phyloP scores from a whole-genome alignment of 2,113 vertebrate genomes.

The Pterocles orientalis region DNA sequence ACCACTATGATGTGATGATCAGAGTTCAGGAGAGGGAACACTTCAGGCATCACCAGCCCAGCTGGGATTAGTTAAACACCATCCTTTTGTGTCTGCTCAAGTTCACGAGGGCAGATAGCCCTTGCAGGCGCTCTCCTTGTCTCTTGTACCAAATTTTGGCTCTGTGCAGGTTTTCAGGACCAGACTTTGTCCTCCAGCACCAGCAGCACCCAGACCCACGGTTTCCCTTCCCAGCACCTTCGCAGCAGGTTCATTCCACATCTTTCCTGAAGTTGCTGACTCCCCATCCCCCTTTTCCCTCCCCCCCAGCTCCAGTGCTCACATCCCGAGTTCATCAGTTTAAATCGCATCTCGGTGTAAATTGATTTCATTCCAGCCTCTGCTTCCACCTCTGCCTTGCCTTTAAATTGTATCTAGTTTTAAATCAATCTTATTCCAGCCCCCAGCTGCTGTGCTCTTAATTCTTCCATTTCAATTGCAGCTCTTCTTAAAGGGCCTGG shows the following conservation, averaged over 20 bases:
- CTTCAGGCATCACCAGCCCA: neutral
- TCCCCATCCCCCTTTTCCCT: neutral
- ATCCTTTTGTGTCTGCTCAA: neutral
- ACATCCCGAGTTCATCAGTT: neutral
- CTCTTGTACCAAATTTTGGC: rapidly evolving
- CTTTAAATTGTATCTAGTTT: conserved; percentile 61
- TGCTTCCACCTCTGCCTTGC: conserved; percentile 32
- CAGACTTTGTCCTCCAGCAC: neutral
- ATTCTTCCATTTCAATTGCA: conserved; percentile 11
- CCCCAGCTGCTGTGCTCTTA: neutral
- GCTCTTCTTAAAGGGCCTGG: neutral
- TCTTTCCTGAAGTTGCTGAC: neutral
- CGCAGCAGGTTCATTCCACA: neutral
- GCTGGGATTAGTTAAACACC: neutral
- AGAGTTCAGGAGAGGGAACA: neutral
- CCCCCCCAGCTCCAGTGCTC: neutral
- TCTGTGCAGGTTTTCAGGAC: neutral
- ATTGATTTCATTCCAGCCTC: conserved; percentile 39
- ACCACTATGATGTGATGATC: too few relatives aligned
- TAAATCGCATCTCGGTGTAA: conserved; percentile 49
- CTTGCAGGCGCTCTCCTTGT: neutral
- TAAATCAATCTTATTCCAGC: conserved; percentile 30
- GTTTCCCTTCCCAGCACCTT: neutral
- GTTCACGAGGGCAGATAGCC: neutral
- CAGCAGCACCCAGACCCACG: neutral